Percentiles rank a stretch among this genome's conserved stretches.
phyloP scores from a whole-genome alignment of 2,888 invertebrate genomes.

The Drosophila barbarae region DNA sequence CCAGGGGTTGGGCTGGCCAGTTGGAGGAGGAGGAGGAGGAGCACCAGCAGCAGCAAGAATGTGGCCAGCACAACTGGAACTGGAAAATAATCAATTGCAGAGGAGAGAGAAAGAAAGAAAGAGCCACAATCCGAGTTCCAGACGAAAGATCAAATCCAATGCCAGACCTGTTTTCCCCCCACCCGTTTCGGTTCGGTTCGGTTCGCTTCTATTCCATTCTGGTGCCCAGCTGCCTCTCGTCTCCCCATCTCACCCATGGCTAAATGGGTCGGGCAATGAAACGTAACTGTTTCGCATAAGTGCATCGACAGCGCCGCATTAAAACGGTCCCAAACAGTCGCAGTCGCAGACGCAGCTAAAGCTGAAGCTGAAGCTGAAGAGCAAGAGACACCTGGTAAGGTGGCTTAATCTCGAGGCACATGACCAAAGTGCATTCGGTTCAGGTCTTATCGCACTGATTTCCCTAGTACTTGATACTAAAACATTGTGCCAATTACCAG shows the following conservation, averaged over 20 bases:
- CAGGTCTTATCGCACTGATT: slow-evolving; percentile 15
- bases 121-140: slow-evolving; percentile 14
- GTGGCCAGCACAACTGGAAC: slow-evolving; percentile 26
- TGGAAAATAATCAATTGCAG: slow-evolving; percentile 47
- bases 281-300: slow-evolving; percentile 73
- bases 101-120: not conserved
- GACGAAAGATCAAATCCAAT: slow-evolving; percentile 27
- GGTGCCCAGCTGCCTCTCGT: not conserved
- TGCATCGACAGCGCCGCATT: slow-evolving; percentile 52
- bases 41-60: slow-evolving; percentile 11
- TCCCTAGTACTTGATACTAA: not conserved
- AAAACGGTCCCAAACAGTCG: slow-evolving; percentile 31
- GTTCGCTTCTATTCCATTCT: slow-evolving; percentile 12
- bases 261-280: slow-evolving; percentile 78
- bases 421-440: slow-evolving; percentile 13
- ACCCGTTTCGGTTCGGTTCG: not conserved
- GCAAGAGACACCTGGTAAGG: slow-evolving; percentile 9
- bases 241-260: slow-evolving; percentile 11
- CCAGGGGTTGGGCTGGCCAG: not conserved
- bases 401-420: slow-evolving; percentile 3
- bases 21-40: not conserved
- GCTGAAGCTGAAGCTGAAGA: not conserved
- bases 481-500: not conserved
- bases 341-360: not conserved
- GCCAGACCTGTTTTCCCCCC: slow-evolving; percentile 42